Evolutionary conservation across 2,888 invertebrate species (phyloP), one percentile per base, ranked within the genome.

Genomic region (Mylabris sibirica): DNA sequence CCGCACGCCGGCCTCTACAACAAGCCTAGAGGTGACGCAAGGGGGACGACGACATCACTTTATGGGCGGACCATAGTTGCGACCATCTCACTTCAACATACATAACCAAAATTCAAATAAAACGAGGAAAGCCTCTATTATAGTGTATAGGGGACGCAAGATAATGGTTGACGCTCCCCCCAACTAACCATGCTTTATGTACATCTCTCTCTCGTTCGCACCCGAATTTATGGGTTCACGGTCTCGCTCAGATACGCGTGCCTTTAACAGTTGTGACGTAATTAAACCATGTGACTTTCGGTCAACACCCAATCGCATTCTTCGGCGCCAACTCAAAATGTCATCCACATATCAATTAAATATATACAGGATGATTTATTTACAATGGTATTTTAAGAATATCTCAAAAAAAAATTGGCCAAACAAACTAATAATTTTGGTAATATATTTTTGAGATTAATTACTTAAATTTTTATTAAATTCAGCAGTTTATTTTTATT

Each of bases 151-250:
- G 83, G 83, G 83, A 82, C 80, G 82, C 84, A 81, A 84, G 84
- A 85, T 85, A 85, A 85, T 85, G 85, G 85, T 85, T 84, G 85
- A 84, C 84, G 84, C 84, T 85, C 84, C 85, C 84, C 84, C 12
- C 38, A 14, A 84, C 85, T 84, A 85, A 84, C 84, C 84, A 85
- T 85, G 84, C 85, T 85, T 85, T 85, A 85, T 85, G 85, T 79
- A 79, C 83, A 82, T 85, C 85, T 85, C 85, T 85, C 85, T 85
- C 85, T 85, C 84, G 82, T 83, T 84, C 84, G 80, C 83, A 82
- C 79, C 79, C 80, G 80, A 24, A 85, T 85, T 85, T 85, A 85
- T 84, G 85, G 81, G 83, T 80, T 80, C 82, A 82, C 82, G 81
- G 81, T 84, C 85, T 84, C 84, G 81, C 84, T 85, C 83, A 77